Base-by-base conservation (phyloP, 2,113 vertebrate species). In the Tenebrosternarchus preto region DNA sequence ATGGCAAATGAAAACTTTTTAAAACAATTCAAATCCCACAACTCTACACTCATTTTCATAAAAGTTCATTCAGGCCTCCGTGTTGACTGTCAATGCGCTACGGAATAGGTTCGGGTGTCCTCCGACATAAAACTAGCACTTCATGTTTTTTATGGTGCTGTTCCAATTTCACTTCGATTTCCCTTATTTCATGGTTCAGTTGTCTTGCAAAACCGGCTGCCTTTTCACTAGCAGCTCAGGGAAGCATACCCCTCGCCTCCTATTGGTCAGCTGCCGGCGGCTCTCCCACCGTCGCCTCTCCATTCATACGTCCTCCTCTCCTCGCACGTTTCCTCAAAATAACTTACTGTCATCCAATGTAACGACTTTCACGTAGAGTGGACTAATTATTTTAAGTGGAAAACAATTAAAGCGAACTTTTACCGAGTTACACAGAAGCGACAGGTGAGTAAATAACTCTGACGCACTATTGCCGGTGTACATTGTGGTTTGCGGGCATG, bases 121-220 rank as follows among this genome's bases (percentile, higher is more conserved):
- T 76, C 66, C 27, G 25, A 69, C 57, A 50, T 31, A 72, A 73
- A 39, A 25, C 50, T 63, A 33, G n/a, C 24, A 61, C 24, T 78
- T 83, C 81, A 24, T 76, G 70, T 36, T 50, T 46, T 66, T 74
- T 85, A 92, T 88, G 89, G 84, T 76, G 59, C 86, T 83, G 80
- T 83, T 89, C 88, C 88, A 86, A 83, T 85, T 85, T 79, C 79
- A 81, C 86, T 84, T 83, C 68, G 85, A 84, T 85, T 86, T 60
- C 86, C 84, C 87, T 90, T 89, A 89, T 93, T 92, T 92, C 91
- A 92, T 81, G 92, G 89, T 91, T 91, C 88, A 92, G 82, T 89
- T 87, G 75, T 66, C 80, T 76, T 64, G 76, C 61, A 77, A 53
- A 50, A 50, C 68, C 39, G 22, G 67, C 39, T 50, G 43, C 43